Percentiles rank a stretch among this genome's conserved stretches.
Conservation (phyloP, 2,113 vertebrate species). For the Oophaga pumilio region DNA sequence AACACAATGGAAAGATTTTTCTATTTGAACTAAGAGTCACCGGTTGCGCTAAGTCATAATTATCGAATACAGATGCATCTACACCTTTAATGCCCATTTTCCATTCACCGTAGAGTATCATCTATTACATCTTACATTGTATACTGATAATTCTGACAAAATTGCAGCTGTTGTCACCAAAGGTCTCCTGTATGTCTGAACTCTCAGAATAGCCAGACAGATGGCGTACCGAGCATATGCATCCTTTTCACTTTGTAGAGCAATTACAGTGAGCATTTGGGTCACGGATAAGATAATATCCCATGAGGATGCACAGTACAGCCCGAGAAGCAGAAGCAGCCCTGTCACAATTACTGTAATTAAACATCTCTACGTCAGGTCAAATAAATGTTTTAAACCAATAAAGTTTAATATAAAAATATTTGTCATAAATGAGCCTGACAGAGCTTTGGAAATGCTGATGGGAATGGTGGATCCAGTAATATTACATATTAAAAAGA, state of each 20-base stretch:
- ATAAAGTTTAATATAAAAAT: background rate
- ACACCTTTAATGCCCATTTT: background rate
- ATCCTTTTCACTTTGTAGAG: slow-evolving; percentile 54
- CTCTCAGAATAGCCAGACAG: slow-evolving; percentile 41
- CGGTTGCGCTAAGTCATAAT: too few relatives aligned
- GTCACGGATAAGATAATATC: slow-evolving; percentile 52
- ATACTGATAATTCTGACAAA: background rate
- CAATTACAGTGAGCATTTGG: slow-evolving; percentile 55
- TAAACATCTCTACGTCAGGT: slow-evolving; percentile 8
- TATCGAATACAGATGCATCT: background rate
- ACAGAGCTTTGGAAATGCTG: too few relatives aligned
- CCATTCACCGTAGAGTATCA: background rate
- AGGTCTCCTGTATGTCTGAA: slow-evolving; percentile 30
- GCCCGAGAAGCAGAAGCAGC: slow-evolving; percentile 11
- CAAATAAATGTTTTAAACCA: background rate
- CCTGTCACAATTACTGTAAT: slow-evolving; percentile 20
- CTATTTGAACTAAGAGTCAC: background rate
- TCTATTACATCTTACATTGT: background rate
- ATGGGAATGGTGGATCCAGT: too few relatives aligned
- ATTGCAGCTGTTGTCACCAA: slow-evolving; percentile 37
- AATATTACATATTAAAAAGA: too few relatives aligned
- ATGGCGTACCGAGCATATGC: slow-evolving; percentile 47
- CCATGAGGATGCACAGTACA: slow-evolving; percentile 17
- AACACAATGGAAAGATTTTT: background rate
- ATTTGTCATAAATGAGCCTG: background rate